Evolutionary conservation across 2,113 vertebrate species (phyloP), one percentile per base, ranked within the genome.

Genomic region (Pogona vitticeps): DNA sequence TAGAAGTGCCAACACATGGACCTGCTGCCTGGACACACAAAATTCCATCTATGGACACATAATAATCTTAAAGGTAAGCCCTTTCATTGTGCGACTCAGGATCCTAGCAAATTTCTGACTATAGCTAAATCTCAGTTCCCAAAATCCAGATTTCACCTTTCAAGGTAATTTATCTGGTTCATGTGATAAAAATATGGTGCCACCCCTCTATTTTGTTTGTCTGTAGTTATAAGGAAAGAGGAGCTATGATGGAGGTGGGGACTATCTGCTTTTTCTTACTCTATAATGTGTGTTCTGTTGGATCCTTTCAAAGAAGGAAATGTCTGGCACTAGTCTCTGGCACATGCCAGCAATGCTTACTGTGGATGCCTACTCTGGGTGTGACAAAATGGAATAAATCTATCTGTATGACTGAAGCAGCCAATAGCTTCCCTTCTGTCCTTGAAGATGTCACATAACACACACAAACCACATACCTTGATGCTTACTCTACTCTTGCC

Each of bases 21-120:
- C 23, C 23, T 21, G 3, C 59, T 67, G 20, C 7, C 63, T 67
- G 65, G 26, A 67, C 28, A 7, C 26, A 92, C 84, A 91, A 91
- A 91, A 91, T 91, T 91, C 91, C 58, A 1, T 80, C 82, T 76
- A 65, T 88, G 79, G 86, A 78, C 79, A 93, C 26, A 85, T n/a
- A 87, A 76, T 82, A 91, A 86, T 83, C 71, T 90, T 90, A 92
- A 88, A 81, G 26, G 61, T 52, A 23, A 84, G 33, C 61, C 89
- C 2, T 80, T 72, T 6, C 61, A 90, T 78, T 87, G 83, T 82
- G 89, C 88, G 88, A 58, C 31, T n/a, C 67, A 4, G 46, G 36
- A 65, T 0, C 1, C 59, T 36, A 78, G 72, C 71, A 84, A 93
- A 87, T 85, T 80, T 59, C 75, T 86, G 77, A 72, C 83, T 70